A percentile compares a stretch with the other conserved stretches of the same genome.
Conservation (phyloP, 2,888 invertebrate species). For the Trichopria drosophilae region DNA sequence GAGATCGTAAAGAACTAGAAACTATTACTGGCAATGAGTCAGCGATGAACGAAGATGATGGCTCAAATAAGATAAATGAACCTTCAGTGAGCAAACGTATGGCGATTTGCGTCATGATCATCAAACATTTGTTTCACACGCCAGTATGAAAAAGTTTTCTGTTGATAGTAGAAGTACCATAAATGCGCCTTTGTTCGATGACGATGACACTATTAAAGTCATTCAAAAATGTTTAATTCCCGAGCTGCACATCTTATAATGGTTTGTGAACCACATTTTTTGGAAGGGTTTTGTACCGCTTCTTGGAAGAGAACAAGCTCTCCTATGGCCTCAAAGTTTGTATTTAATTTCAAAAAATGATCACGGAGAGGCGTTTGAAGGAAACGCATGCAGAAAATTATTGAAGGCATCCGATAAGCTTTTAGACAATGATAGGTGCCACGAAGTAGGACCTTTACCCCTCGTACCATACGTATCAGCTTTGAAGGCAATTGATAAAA, state of each 20-base stretch:
- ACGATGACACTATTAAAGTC: neutral
- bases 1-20: neutral
- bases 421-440: too few relatives aligned
- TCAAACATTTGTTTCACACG: neutral
- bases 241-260: too few relatives aligned
- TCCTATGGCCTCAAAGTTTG: neutral
- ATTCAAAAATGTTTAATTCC: neutral
- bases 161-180: neutral
- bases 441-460: too few relatives aligned
- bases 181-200: too few relatives aligned
- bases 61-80: too few relatives aligned
- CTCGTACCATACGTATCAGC: too few relatives aligned
- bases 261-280: too few relatives aligned
- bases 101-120: slow-evolving; percentile 1
- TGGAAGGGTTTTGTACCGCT: too few relatives aligned
- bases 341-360: neutral
- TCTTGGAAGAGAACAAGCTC: neutral
- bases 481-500: too few relatives aligned
- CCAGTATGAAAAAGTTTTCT: neutral
- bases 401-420: too few relatives aligned
- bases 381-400: too few relatives aligned
- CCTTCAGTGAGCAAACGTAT: slow-evolving; percentile 1
- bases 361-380: too few relatives aligned
- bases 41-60: neutral
- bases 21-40: neutral